These are phyloP conservation scores for Machimus atricapillus DNA, from an alignment of 2,888 invertebrate genomes.

Conservation along the genomic window DNA sequence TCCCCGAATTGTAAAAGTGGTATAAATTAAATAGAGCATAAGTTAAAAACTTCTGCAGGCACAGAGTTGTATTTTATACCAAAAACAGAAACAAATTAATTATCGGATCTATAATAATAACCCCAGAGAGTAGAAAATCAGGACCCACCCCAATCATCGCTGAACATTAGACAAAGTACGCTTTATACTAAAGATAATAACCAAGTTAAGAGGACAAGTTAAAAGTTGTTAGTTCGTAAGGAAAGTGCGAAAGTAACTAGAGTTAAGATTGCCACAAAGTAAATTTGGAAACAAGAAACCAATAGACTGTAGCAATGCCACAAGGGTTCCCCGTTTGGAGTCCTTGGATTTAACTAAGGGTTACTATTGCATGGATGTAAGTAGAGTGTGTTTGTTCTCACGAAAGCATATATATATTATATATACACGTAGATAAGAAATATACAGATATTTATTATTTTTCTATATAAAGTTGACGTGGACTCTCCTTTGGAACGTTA, in stretches of 20 bases:
- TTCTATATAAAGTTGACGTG: constrained; percentile 9
- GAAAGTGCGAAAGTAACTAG: not conserved
- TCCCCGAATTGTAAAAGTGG: not conserved
- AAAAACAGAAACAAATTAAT: not conserved
- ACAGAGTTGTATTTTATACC: not conserved
- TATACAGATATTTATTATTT: constrained; percentile 32
- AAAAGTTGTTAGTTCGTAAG: not conserved
- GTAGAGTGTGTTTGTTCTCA: constrained; percentile 32
- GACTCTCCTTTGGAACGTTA: constrained; percentile 4
- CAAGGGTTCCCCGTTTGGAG: not conserved
- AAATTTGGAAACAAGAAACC: not conserved
- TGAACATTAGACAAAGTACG: constrained; percentile 24
- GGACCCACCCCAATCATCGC: not conserved
- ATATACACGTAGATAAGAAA: constrained; percentile 1
- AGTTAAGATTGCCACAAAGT: not conserved
- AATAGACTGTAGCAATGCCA: constrained; percentile 31
- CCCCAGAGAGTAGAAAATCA: not conserved
- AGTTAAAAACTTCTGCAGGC: not conserved
- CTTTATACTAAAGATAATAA: constrained; percentile 38
- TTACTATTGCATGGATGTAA: constrained; percentile 2
- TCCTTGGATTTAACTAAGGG: constrained; percentile 20
- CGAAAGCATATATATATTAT: not conserved
- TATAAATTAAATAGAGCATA: not conserved
- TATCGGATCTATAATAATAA: not conserved
- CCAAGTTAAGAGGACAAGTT: not conserved